Evolutionary conservation across 2,797 vertebrate species (phyloP), one percentile per base, ranked within the genome.

Genomic region (Meriones psammophilus): DNA sequence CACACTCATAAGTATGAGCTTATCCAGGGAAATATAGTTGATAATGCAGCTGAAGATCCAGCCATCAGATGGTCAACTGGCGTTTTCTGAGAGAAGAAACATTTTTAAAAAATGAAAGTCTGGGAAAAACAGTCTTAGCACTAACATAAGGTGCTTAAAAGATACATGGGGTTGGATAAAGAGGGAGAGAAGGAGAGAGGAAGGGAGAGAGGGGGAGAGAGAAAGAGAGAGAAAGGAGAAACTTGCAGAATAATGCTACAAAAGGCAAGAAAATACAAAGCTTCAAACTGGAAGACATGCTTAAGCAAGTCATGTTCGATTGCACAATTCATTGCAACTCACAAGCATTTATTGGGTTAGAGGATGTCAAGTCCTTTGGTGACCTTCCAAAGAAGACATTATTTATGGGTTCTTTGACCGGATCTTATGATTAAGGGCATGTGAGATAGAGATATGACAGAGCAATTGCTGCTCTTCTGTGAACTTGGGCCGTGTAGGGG

Each of bases 321-420:
- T 46, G 22, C 77, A 17, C 10, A 22, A 22, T 36, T 54, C 68
- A n/a, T 62, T 15, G 66, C 14, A 28, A 71, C 3, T 77, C 14
- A 89, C 89, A 94, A 64, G 58, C 3, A 13, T 30, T 73, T 58
- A 77, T 2, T 73, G n/a, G 20, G 20, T 50, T n/a, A 15, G 50
- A 89, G n/a, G 71, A 64, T 18, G 33, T n/a, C 58, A 92, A 15
- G 56, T 73, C 12, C n/a, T 92, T 50, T 26, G 4, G 54, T 85
- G 91, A 94, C 64, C 14, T 96, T 95, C 69, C 56, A 77, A 94
- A 73, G 18, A 92, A 69, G 54, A 8, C 64, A 90, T 78, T 26
- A 28, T 66, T 79, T 42, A 66, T 36, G 18, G 46, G 36, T 76
- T 81, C 17, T 71, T 3, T 66, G 46, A 76, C 15, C 13, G 46